Conservation (phyloP, 2,113 vertebrate species). For the Pituophis catenifer region DNA sequence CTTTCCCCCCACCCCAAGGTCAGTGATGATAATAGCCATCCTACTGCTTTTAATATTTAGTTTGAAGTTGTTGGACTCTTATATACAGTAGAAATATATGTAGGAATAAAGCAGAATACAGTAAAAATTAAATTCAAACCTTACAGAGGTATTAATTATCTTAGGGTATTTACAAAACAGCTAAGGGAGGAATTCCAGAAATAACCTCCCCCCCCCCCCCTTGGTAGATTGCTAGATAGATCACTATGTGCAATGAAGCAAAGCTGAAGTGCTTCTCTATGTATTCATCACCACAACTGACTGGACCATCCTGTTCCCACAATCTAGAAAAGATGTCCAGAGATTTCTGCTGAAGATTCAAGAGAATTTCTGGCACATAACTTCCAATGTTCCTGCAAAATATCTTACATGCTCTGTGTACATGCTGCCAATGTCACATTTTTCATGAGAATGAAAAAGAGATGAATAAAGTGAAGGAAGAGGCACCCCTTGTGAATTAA, state of each 20-base stretch:
- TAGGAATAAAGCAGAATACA: neutral
- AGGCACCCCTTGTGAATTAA: neutral
- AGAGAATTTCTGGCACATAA: neutral
- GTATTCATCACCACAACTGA: neutral
- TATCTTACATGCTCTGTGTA: neutral
- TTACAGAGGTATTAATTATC: neutral
- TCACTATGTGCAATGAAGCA: neutral
- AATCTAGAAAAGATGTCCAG: neutral
- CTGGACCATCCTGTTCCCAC: neutral
- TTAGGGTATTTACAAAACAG: neutral
- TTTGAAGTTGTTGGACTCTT: neutral
- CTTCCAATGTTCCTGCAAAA: neutral
- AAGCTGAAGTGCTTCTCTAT: neutral
- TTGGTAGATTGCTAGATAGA: neutral
- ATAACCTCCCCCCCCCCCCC: neutral
- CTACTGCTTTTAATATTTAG: neutral
- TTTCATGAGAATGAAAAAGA: neutral
- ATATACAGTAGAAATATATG: neutral
- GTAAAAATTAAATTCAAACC: neutral
- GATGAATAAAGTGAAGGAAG: neutral
- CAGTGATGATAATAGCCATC: neutral
- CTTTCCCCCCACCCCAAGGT: neutral
- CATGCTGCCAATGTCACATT: neutral
- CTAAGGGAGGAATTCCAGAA: neutral
- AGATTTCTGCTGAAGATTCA: neutral